Evolutionary conservation across 2,888 invertebrate species (phyloP), one percentile per base, ranked within the genome.

Genomic region (Drosophila tripunctata): DNA sequence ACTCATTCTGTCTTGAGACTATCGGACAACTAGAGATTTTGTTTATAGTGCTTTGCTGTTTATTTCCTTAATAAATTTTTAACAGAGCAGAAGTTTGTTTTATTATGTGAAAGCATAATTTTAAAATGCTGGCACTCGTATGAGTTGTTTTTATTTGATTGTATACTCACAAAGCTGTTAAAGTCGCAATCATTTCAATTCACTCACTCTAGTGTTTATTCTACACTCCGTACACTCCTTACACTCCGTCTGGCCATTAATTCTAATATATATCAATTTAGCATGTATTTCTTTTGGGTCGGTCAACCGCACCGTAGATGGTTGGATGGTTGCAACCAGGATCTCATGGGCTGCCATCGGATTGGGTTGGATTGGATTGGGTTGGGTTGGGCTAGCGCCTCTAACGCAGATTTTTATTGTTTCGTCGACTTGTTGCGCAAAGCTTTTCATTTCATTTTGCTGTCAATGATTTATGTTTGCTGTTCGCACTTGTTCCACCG

Each of bases 361-460:
- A n/a, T n/a, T n/a, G n/a, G n/a, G n/a, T 14, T 19, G n/a, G 52
- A 14, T 6, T n/a, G 22, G 30, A 8, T 30, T 27, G 27, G 10
- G 21, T 4, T 35, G 33, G 15, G 22, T 6, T 33, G 14, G 47
- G 24, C 36, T 27, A 24, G n/a, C n/a, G n/a, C 22, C 35, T 56
- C 43, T 61, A 72, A 60, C 52, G 54, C 51, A 45, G 55, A 52
- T 69, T 80, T 80, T 85, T 82, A 82, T 82, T 82, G 86, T 82
- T 82, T 85, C 66, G 62, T 79, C 77, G 83, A 82, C 81, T 85
- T 82, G 81, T 82, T 82, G 81, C 81, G 71, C 83, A 72, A 65
- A 83, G 81, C 80, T 85, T 82, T 82, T 82, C 83, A 82, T 82
- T 82, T 82, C 76, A 82, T 87, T 84, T 84, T 71, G 65, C 67